Evolutionary conservation across 2,888 invertebrate species (phyloP).

Genomic region (Ceramica pisi): DNA sequence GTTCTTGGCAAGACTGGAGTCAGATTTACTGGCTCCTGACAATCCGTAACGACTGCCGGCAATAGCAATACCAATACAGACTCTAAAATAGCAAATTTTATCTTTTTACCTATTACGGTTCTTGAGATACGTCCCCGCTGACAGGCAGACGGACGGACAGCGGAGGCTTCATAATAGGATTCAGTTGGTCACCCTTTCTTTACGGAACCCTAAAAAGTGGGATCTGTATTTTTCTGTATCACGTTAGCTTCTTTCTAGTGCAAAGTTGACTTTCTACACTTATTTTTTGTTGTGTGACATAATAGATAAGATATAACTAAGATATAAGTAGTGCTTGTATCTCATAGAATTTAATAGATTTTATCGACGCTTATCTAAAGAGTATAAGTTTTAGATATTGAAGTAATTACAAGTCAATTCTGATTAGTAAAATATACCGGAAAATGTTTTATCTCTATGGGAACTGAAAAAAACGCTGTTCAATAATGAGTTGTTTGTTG

Average conservation of each 20-base stretch:
- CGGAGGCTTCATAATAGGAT: no score
- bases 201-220: no score
- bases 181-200: no score
- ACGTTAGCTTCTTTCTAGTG: not conserved
- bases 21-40: no score
- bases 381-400: not conserved
- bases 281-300: slow-evolving; percentile 1
- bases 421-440: not conserved
- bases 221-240: no score
- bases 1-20: no score
- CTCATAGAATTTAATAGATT: not conserved
- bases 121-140: no score
- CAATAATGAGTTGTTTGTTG: not conserved
- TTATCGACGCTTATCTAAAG: not conserved
- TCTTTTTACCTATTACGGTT: no score
- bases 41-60: no score
- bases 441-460: not conserved
- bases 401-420: not conserved
- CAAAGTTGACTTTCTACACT: not conserved
- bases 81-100: no score
- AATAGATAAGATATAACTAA: slow-evolving; percentile 15
- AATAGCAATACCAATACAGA: no score
- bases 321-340: not conserved
- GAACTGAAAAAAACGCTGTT: not conserved
- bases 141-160: no score